Conservation (phyloP, 2,797 vertebrate genomes). For the Decapterus maruadsi region DNA sequence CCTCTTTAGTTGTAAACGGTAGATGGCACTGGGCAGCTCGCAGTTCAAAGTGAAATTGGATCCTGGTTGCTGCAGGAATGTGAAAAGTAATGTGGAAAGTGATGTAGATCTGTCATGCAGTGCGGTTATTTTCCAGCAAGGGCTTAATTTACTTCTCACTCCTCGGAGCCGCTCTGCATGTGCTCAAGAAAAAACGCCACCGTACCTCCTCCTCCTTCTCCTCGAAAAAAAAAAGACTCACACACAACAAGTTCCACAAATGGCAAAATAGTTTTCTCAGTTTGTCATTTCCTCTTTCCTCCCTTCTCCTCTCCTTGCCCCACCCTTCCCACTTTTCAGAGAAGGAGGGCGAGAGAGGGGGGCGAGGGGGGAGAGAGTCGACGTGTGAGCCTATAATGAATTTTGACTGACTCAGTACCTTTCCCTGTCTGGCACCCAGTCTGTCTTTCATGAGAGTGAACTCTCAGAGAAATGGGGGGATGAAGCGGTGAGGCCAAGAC, state of each 20-base stretch:
- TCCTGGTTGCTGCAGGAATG: constrained; percentile 67
- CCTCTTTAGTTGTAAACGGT: constrained; percentile 32
- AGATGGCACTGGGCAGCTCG: constrained; percentile 57
- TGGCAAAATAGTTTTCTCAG: constrained; percentile 81
- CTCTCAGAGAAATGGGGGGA: not conserved
- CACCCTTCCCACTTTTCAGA: constrained; percentile 39
- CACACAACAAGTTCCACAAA: constrained; percentile 75
- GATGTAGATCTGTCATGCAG: constrained; percentile 71
- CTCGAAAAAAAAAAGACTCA: constrained; percentile 8
- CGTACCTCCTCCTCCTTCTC: constrained; percentile 41
- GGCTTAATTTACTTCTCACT: constrained; percentile 68
- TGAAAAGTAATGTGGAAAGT: constrained; percentile 74
- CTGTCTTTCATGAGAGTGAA: not conserved
- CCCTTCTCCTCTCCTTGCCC: constrained; percentile 45
- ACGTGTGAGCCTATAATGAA: constrained; percentile 38
- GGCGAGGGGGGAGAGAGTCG: not conserved
- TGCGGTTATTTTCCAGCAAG: constrained; percentile 67
- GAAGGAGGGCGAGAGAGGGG: constrained; percentile 6
- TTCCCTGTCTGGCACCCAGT: constrained; percentile 21
- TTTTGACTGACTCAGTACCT: constrained; percentile 41
- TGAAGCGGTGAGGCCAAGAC: not conserved
- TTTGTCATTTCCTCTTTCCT: constrained; percentile 81
- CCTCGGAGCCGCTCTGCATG: constrained; percentile 46
- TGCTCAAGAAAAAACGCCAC: constrained; percentile 50
- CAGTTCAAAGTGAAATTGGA: constrained; percentile 66